Conservation (phyloP, 2,888 invertebrate species). For the Unio pictorum region DNA sequence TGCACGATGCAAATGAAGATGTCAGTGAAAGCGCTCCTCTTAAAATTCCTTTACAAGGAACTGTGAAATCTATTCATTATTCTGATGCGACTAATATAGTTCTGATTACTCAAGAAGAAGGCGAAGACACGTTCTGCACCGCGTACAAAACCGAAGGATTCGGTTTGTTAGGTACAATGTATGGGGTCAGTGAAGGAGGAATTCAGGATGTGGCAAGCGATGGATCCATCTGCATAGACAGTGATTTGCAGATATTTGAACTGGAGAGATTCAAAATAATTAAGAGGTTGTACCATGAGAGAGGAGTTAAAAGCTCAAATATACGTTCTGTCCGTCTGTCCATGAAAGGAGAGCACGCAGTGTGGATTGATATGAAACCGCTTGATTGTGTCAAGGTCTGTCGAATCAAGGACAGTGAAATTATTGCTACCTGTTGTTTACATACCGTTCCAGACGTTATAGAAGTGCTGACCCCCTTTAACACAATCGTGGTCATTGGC, state of each 20-base stretch:
- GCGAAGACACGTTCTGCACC: slow-evolving; percentile 16
- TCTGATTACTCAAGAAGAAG: slow-evolving; percentile 25
- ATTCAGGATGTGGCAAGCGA: slow-evolving; percentile 31
- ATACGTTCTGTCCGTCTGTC: slow-evolving; percentile 25
- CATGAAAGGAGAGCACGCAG: slow-evolving; percentile 27
- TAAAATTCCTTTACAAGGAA: slow-evolving; percentile 18
- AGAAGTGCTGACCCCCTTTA: slow-evolving; percentile 23
- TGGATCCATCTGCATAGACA: slow-evolving; percentile 36
- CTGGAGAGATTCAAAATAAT: slow-evolving; percentile 23
- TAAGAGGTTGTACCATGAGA: slow-evolving; percentile 18
- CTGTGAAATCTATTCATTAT: slow-evolving; percentile 28
- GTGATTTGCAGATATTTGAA: slow-evolving; percentile 35
- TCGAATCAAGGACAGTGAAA: slow-evolving; percentile 21
- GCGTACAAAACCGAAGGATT: slow-evolving; percentile 34
- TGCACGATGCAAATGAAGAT: slow-evolving; percentile 21
- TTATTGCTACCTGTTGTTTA: slow-evolving; percentile 20
- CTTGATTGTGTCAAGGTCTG: slow-evolving; percentile 33
- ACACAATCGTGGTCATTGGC: slow-evolving; percentile 26
- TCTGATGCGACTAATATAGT: slow-evolving; percentile 21
- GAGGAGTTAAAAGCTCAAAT: slow-evolving; percentile 7
- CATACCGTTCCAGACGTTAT: slow-evolving; percentile 31
- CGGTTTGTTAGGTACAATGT: slow-evolving; percentile 28
- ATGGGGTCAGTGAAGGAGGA: slow-evolving; percentile 19
- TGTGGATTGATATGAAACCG: slow-evolving; percentile 27
- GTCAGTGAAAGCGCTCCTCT: slow-evolving; percentile 13